Evolutionary conservation across 2,113 vertebrate species (phyloP), one percentile per base, ranked within the genome.

Genomic region (Dipodomys merriami): DNA sequence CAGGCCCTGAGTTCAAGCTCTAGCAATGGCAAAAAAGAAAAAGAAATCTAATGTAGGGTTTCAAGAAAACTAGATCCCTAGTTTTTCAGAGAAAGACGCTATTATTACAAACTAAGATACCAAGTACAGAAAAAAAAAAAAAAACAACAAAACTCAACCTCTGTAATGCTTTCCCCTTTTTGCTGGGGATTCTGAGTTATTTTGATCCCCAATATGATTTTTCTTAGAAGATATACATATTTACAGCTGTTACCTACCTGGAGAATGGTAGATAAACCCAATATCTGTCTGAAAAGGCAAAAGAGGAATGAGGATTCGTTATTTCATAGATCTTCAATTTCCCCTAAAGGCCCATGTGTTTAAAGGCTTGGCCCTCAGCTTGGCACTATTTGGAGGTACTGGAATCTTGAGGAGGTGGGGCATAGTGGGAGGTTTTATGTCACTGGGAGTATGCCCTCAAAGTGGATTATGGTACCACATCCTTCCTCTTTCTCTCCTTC

Each of bases 271-370:
- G 53, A 98, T 82, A 80, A 94, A 91, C 33, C 98, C 97, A 82
- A 98, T 94, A 65, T 98, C 97, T 79, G 97, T 96, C 98, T 98
- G 95, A 83, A 97, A 94, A 94, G 19, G 95, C 11, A 95, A 96
- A 62, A 96, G n/a, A 69, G 18, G 33, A 19, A 2, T 5, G 46
- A 71, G 29, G 69, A 35, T 92, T 44, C 82, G 77, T 7, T 82
- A 3, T 10, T 4, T 18, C 30, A 68, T 64, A 39, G 18, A 23
- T 30, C 18, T 80, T 3, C 13, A 79, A 29, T 69, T 39, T 30
- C 25, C 8, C 72, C 46, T 10, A 8, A 79, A 65, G 69, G 46
- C 35, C n/a, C 6, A 11, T 7, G n/a, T 23, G 64, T 30, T 57
- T 53, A 12, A 67, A 57, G 68, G 35, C 7, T 33, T 22, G 18